Evolutionary conservation across 2,113 vertebrate genomes (phyloP).

Genomic region (Pionites leucogaster): DNA sequence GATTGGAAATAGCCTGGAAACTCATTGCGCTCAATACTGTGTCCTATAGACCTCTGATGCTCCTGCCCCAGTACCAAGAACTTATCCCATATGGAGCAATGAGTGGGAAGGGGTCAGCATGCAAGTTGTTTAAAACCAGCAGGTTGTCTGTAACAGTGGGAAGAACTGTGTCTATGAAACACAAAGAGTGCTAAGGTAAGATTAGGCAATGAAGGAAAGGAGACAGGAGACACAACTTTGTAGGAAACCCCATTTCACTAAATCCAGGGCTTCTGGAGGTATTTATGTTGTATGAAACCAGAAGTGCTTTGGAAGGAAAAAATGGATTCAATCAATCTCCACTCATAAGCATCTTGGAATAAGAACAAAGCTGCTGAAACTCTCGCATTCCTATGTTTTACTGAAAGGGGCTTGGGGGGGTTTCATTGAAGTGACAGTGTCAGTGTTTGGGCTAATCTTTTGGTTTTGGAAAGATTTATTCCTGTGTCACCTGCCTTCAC

Average conservation of each 20-base stretch:
- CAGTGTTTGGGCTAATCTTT: background rate
- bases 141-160: background rate
- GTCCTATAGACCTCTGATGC: background rate
- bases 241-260: background rate
- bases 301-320: background rate
- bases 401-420: background rate
- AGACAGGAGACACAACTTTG: background rate
- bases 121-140: background rate
- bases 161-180: background rate
- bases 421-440: background rate
- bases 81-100: background rate
- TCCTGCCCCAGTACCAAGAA: background rate
- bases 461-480: background rate
- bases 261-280: background rate
- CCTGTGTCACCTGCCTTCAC: background rate
- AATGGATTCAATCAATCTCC: background rate
- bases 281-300: background rate
- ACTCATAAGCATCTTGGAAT: background rate
- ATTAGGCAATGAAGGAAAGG: background rate
- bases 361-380: background rate
- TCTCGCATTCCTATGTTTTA: background rate
- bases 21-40: background rate
- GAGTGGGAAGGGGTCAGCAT: background rate
- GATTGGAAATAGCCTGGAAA: background rate
- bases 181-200: background rate